Evolutionary conservation across 1,140 invertebrate genomes (phyloP).

Genomic region (Acromyrmex heyeri): DNA sequence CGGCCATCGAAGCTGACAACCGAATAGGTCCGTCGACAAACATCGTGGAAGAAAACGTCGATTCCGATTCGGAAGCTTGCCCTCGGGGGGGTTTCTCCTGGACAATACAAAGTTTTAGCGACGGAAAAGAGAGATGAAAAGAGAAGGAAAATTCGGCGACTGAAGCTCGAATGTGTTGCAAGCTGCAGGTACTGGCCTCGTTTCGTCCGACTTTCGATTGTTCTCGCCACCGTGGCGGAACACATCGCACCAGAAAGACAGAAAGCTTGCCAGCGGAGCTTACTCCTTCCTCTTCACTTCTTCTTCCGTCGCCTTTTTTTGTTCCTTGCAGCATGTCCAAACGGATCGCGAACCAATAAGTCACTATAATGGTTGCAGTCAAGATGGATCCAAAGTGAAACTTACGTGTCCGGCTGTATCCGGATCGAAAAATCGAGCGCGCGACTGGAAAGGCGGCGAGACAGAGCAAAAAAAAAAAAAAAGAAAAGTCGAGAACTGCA

Average conservation of each 20-base stretch:
- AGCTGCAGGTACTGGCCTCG: slow-evolving; percentile 68
- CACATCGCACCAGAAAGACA: slow-evolving; percentile 59
- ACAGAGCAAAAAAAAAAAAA: slow-evolving; percentile 1
- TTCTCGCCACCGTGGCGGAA: slow-evolving; percentile 66
- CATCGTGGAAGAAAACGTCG: slow-evolving; percentile 59
- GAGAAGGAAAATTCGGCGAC: slow-evolving; percentile 69
- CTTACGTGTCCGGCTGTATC: slow-evolving; percentile 53
- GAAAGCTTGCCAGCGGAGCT: slow-evolving; percentile 61
- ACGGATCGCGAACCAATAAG: slow-evolving; percentile 74
- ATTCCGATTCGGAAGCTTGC: slow-evolving; percentile 65
- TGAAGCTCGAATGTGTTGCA: slow-evolving; percentile 32
- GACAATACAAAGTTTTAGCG: slow-evolving; percentile 72
- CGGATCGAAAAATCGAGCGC: slow-evolving; percentile 53
- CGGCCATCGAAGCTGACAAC: slow-evolving; percentile 45
- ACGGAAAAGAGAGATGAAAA: not conserved
- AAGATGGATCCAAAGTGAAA: slow-evolving; percentile 68
- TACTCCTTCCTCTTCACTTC: slow-evolving; percentile 15
- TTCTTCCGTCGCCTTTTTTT: slow-evolving; percentile 22
- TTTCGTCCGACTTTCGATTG: slow-evolving; percentile 74
- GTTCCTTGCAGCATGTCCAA: slow-evolving; percentile 59
- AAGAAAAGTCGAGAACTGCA: not conserved
- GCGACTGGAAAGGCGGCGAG: not conserved
- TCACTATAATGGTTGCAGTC: slow-evolving; percentile 65
- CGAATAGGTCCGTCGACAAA: slow-evolving; percentile 55
- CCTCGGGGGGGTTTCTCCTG: slow-evolving; percentile 59